Evolutionary conservation across 2,113 vertebrate species (phyloP).

Genomic region (Anarrhichthys ocellatus): DNA sequence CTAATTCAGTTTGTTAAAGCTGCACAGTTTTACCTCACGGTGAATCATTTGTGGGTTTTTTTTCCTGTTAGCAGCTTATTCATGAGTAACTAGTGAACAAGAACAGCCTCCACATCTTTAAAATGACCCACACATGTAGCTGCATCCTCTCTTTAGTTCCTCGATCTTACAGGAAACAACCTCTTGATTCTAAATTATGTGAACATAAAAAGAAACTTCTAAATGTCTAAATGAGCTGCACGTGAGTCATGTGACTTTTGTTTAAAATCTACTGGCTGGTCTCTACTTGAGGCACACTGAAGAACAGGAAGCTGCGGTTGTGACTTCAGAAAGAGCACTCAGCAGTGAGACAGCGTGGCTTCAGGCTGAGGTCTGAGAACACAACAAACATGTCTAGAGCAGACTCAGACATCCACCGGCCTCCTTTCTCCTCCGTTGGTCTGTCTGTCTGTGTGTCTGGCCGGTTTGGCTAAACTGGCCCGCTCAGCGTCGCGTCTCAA

Average conservation of each 20-base stretch:
- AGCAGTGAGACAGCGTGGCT: not conserved
- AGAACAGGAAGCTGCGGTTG: not conserved
- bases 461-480: conserved; percentile 10
- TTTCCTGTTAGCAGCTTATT: not conserved
- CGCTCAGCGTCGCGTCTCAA: conserved; percentile 34
- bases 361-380: conserved; percentile 16
- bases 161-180: not conserved
- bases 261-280: not conserved
- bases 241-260: not conserved
- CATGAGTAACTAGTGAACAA: too few relatives aligned
- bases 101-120: too few relatives aligned
- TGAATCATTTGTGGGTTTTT: not conserved
- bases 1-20: not conserved
- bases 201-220: too few relatives aligned
- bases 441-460: not conserved
- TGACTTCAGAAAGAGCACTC: conserved; percentile 1
- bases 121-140: too few relatives aligned
- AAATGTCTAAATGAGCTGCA: not conserved
- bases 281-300: not conserved
- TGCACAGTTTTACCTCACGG: not conserved
- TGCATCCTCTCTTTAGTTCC: not conserved
- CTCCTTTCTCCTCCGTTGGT: conserved; percentile 5
- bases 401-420: conserved; percentile 26
- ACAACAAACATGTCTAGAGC: not conserved
- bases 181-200: not conserved